Base-by-base conservation (phyloP, 2,888 invertebrate genomes). In the Halictus ligatus region DNA sequence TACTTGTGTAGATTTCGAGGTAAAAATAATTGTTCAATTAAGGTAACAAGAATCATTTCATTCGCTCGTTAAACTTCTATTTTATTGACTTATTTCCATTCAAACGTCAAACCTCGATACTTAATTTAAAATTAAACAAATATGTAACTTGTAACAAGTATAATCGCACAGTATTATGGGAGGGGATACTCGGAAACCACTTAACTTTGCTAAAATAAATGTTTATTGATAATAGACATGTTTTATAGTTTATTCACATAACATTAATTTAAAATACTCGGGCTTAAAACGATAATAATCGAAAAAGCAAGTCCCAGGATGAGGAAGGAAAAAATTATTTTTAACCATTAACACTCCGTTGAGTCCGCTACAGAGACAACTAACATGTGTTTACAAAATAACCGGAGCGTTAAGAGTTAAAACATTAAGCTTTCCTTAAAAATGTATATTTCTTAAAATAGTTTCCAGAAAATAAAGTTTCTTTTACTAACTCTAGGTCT, bases 401-500 rank as follows among this genome's bases (percentile, higher is more conserved):
- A 5, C 5, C 5, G 35, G 5, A 35, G 35, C 35, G 5, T 35
- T 35, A 35, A 35, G 35, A 35, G 35, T 35, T 35, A 54, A 69
- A 69, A 76, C 13, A 64, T 6, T 13, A 5, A n/a, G 60, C n/a
- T 64, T 40, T 2, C 2, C 64, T 50, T 58, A 75, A 58, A 75
- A 74, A 40, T 13, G 72, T 82, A 75, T 80, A 60, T 83, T 21
- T 25, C 29, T 35, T 54, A 80, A 10, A 79, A 50, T 40, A 75
- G 15, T 58, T 64, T 60, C 29, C 2, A 67, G 18, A 15, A 35
- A n/a, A 54, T 25, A 13, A 46, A 69, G 8, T 58, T n/a, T n/a
- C 35, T 7, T 46, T 58, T 80, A 58, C 25, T 64, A 83, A 21
- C 15, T 40, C 69, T 88, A 89, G n/a, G 83, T 75, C 80, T 90